A percentile compares a stretch with the other conserved stretches of the same genome.
phyloP scores from a whole-genome alignment of 2,888 invertebrate species.

The Galerucella pusilla region DNA sequence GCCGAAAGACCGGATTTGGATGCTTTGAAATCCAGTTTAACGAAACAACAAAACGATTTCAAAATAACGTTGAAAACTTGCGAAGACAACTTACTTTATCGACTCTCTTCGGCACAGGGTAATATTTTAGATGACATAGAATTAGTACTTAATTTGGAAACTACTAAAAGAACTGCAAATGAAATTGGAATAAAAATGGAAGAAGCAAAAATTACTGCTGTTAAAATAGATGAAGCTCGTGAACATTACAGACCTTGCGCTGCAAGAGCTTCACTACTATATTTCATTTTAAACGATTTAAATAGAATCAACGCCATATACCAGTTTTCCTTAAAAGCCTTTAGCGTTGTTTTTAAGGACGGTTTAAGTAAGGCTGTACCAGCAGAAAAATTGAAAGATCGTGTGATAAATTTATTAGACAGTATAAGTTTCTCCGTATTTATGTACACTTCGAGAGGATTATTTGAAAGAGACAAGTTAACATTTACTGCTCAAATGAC shows the following conservation, averaged over 20 bases:
- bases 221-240: slow-evolving; percentile 90
- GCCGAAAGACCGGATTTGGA: slow-evolving; percentile 93
- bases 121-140: slow-evolving; percentile 92
- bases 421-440: slow-evolving; percentile 89
- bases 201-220: slow-evolving; percentile 87
- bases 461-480: slow-evolving; percentile 92
- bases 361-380: slow-evolving; percentile 78
- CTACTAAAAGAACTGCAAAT: slow-evolving; percentile 90
- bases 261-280: slow-evolving; percentile 86
- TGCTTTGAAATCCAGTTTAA: slow-evolving; percentile 81
- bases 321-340: slow-evolving; percentile 95
- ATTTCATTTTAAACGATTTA: slow-evolving; percentile 93
- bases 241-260: slow-evolving; percentile 90
- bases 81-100: slow-evolving; percentile 90
- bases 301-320: slow-evolving; percentile 95
- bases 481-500: slow-evolving; percentile 90
- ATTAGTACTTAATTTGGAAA: slow-evolving; percentile 91
- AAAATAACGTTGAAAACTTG: slow-evolving; percentile 90
- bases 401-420: slow-evolving; percentile 84
- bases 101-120: slow-evolving; percentile 90
- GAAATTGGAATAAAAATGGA: slow-evolving; percentile 89
- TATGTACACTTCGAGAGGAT: slow-evolving; percentile 88
- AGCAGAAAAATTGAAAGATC: slow-evolving; percentile 75
- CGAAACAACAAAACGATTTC: slow-evolving; percentile 93
- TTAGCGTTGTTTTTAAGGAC: slow-evolving; percentile 90